phyloP scores from a whole-genome alignment of 2,797 vertebrate species.

The Decapterus maruadsi region DNA sequence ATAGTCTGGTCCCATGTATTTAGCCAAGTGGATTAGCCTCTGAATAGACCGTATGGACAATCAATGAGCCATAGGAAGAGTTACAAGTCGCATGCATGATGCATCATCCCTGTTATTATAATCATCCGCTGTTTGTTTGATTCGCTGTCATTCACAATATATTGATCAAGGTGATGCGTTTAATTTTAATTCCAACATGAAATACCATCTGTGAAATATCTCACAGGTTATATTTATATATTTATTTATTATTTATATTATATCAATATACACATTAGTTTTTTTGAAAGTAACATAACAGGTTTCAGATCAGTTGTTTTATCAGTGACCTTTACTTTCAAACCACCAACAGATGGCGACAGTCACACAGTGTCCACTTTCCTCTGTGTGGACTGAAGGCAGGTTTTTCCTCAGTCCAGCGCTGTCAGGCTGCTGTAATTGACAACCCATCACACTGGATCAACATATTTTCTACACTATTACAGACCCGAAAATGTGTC shows the following conservation, averaged over 20 bases:
- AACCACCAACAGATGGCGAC: constrained; percentile 80
- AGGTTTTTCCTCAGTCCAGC: not conserved
- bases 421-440: not conserved
- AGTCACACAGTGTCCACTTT: constrained; percentile 46
- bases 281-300: not conserved
- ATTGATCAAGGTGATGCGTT: not conserved
- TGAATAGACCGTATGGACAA: constrained; percentile 47
- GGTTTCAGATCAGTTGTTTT: not conserved
- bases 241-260: too few relatives aligned
- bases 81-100: not conserved
- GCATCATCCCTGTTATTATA: constrained; percentile 24
- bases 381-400: not conserved
- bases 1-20: constrained; percentile 48
- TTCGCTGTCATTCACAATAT: not conserved
- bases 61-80: constrained; percentile 52
- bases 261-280: too few relatives aligned
- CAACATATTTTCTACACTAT: not conserved
- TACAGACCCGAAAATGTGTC: not conserved
- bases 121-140: not conserved
- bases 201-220: too few relatives aligned
- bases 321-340: constrained; percentile 7
- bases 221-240: too few relatives aligned
- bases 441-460: not conserved
- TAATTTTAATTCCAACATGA: not conserved
- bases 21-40: constrained; percentile 65